These are phyloP conservation scores for Apostichopus japonicus DNA, from an alignment of 35 echinoderm and acorn worm species.

Conservation along the genomic window DNA sequence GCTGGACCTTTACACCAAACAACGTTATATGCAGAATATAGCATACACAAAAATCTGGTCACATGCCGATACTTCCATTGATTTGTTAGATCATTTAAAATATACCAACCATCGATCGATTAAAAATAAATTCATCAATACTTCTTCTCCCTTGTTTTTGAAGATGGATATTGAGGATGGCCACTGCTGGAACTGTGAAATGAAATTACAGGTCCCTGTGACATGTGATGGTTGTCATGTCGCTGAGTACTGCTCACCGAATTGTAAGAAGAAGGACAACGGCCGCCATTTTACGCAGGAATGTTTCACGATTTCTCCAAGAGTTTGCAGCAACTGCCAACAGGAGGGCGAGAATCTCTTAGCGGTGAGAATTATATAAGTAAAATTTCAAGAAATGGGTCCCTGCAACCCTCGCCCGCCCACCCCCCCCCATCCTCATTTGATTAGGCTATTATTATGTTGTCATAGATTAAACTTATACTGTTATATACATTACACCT, in stretches of 20 bases:
- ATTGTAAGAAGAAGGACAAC: neutral
- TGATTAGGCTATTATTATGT: neutral
- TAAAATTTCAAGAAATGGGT: neutral
- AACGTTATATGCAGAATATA: too few species aligned
- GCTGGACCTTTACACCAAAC: too few species aligned
- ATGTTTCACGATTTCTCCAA: neutral
- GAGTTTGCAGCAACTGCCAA: neutral
- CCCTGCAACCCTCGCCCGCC: neutral
- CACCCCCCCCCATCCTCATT: neutral
- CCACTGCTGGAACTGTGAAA: constrained; percentile 19
- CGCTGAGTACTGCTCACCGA: neutral
- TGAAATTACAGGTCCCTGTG: neutral
- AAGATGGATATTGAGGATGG: constrained; percentile 37
- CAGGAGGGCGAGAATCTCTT: neutral
- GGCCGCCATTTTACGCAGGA: neutral
- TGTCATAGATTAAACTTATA: neutral
- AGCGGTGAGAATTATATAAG: neutral
- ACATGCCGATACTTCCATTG: too few species aligned
- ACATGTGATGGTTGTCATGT: neutral
- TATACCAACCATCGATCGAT: too few species aligned
- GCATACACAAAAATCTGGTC: too few species aligned
- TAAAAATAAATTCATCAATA: too few species aligned
- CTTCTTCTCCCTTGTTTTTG: neutral
- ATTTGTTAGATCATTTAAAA: too few species aligned
- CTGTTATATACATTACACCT: too few species aligned